Conservation (phyloP, 2,797 vertebrate genomes). For the Lateolabrax maculatus region DNA sequence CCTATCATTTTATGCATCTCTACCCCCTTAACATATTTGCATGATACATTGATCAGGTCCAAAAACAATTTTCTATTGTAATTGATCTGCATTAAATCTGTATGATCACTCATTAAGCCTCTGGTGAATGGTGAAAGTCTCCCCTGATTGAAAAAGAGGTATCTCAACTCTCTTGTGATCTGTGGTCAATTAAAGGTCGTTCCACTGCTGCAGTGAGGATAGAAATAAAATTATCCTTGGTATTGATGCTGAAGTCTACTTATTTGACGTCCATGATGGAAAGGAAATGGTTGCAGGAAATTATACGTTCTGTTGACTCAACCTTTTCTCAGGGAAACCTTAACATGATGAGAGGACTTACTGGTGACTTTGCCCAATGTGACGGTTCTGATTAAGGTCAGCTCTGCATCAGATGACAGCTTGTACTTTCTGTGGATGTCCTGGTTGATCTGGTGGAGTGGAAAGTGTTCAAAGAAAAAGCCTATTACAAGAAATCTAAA, state of each 20-base stretch:
- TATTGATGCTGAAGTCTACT: background rate
- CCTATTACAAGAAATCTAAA: slow-evolving; percentile 41
- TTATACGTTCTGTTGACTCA: background rate
- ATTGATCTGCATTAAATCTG: too few species aligned
- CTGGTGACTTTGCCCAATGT: slow-evolving; percentile 90
- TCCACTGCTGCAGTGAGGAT: background rate
- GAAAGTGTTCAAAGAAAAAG: slow-evolving; percentile 30
- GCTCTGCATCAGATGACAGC: slow-evolving; percentile 86
- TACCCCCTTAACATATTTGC: too few species aligned
- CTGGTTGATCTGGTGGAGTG: slow-evolving; percentile 86
- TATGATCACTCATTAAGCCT: too few species aligned
- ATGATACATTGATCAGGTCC: too few species aligned
- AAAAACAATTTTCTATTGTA: too few species aligned
- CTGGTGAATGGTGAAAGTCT: too few species aligned
- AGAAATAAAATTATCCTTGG: background rate
- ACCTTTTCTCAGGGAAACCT: background rate
- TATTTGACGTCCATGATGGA: background rate
- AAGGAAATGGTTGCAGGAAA: background rate
- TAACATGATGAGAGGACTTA: slow-evolving; percentile 70
- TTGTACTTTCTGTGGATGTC: slow-evolving; percentile 87
- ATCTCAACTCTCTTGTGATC: too few species aligned
- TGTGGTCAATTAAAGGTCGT: background rate
- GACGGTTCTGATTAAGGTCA: slow-evolving; percentile 87
- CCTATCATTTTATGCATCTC: too few species aligned
- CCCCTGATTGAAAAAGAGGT: too few species aligned